Evolutionary conservation across 2,113 vertebrate species (phyloP).

Genomic region (Gallinago undulata): DNA sequence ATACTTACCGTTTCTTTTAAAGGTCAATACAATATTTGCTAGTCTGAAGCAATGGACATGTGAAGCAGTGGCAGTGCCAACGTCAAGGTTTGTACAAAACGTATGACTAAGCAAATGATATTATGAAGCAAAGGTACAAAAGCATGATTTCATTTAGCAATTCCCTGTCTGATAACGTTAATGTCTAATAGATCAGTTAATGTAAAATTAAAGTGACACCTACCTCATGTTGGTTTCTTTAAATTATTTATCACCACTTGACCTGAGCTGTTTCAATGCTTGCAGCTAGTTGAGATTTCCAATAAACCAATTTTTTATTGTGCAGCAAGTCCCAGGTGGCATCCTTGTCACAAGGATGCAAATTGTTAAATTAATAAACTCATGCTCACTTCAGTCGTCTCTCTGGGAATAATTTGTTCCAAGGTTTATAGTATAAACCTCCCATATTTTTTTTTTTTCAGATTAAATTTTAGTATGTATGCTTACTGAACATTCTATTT

Average conservation of each 20-base stretch:
- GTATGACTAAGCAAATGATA: neutral
- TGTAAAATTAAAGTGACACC: conserved; percentile 36
- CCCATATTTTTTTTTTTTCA: neutral
- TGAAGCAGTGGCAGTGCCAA: neutral
- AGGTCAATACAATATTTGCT: neutral
- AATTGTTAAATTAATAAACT: conserved; percentile 1
- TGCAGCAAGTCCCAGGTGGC: neutral
- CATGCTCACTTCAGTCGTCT: neutral
- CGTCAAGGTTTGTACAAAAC: neutral
- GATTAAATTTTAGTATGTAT: neutral
- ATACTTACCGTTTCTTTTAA: neutral
- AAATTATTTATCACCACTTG: conserved; percentile 25
- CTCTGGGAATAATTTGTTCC: neutral
- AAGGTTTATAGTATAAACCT: neutral
- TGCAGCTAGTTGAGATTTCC: neutral
- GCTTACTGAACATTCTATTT: neutral
- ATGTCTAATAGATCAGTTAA: conserved; percentile 13
- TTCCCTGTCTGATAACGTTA: conserved; percentile 23
- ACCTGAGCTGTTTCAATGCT: conserved; percentile 5
- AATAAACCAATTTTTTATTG: conserved; percentile 12
- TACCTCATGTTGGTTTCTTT: neutral
- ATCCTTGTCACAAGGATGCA: neutral
- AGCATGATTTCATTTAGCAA: conserved; percentile 29
- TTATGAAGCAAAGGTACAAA: conserved; percentile 1
- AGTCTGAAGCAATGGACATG: neutral